Base-by-base conservation (phyloP, 2,888 invertebrate genomes). In the Troglohyphantes excavatus region DNA sequence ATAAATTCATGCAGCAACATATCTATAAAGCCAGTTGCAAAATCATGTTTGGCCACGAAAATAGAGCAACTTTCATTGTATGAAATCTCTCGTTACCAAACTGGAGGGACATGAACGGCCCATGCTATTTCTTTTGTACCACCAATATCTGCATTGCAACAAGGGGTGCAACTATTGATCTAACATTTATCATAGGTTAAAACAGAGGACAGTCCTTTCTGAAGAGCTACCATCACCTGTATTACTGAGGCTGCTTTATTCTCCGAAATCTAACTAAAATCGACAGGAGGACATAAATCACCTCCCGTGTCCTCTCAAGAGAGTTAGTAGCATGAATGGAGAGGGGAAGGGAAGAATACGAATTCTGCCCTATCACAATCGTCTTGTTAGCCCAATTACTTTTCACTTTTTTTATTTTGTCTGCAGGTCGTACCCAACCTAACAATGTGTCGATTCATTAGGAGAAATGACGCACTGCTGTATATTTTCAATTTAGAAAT, bases 201-300 rank as follows among this genome's bases (percentile, higher is more conserved):
- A 82, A 88, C 88, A 88, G 68, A 82, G 81, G 82, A 88, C 87
- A 21, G 81, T 88, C 75, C 75, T 67, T 23, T 65, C 75, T 68
- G 82, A 81, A 87, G 81, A 73, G 67, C 76, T 67, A 39, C 39
- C 59, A 43, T 67, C 87, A 87, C 87, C 87, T 87, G 87, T 78
- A 83, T 75, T 78, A 73, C 76, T 76, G 59, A 70, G 82, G 76
- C 88, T 78, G 89, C 89, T 83, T 83, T 84, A 84, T 89, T 89
- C 83, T 63, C 75, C 26, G 75, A 82, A 59, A 89, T 89, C 88
- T 89, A 82, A 89, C 88, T 89, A 82, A 75, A 82, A 89, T 65
- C 82, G 88, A 89, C 88, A 75, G 29, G 39, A 17, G 76, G 6
- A 59, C 68, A 89, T 89, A 82, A 89, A 89, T 89, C 88, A 89